A percentile compares a stretch with the other conserved stretches of the same genome.
These are phyloP conservation scores for Odocoileus virginianus DNA, from an alignment of 2,113 vertebrate species.

Conservation along the genomic window DNA sequence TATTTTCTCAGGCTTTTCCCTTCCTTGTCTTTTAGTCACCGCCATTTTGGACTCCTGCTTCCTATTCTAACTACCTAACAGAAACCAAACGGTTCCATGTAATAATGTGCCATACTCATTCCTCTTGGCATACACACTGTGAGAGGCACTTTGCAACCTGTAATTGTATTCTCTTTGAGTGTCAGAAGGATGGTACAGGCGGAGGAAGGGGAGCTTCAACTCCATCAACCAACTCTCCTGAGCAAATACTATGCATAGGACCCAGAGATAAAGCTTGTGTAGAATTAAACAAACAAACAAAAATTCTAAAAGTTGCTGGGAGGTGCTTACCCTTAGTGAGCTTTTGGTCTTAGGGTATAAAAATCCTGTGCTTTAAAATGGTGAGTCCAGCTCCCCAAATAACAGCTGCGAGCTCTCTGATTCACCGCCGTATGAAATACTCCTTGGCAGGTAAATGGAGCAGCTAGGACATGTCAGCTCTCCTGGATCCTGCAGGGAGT, in stretches of 20 bases:
- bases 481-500: not conserved
- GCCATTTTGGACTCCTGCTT: no score
- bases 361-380: not conserved
- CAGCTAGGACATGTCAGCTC: not conserved
- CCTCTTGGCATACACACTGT: fast-evolving
- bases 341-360: not conserved
- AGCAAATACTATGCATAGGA: not conserved
- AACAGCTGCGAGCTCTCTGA: not conserved
- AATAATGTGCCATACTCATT: not conserved
- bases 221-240: not conserved
- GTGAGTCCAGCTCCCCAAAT: not conserved
- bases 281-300: not conserved
- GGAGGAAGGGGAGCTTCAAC: not conserved
- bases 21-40: no score
- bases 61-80: no score
- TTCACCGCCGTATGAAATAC: not conserved
- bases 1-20: no score
- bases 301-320: not conserved
- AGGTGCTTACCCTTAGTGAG: not conserved
- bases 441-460: not conserved
- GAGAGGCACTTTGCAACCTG: not conserved
- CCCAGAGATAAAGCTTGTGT: not conserved
- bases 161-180: not conserved
- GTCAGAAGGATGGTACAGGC: not conserved
- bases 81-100: not conserved